Evolutionary conservation across 2,888 invertebrate genomes (phyloP), one percentile per base, ranked within the genome.

Genomic region (Euproctis similis): DNA sequence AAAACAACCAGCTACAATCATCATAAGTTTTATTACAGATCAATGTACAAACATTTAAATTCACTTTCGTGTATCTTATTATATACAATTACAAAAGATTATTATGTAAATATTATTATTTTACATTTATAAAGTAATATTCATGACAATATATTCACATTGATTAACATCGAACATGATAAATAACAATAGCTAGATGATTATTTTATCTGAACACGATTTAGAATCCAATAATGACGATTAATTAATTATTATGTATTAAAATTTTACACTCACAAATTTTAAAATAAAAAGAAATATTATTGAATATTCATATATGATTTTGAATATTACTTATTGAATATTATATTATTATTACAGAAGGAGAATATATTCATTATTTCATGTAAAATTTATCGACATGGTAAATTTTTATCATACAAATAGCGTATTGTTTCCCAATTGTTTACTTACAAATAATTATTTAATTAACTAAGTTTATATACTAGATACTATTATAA

Each of bases 341-440:
- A n/a, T n/a, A n/a, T n/a, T n/a, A n/a, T n/a, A n/a, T n/a, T n/a
- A n/a, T n/a, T n/a, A n/a, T n/a, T n/a, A n/a, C n/a, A n/a, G n/a
- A n/a, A n/a, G n/a, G 19, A 21, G 11, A 11, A 10, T 4, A 21
- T 8, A 12, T 39, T 14, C 28, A 34, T 42, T 19, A 33, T 42
- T 38, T 34, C 29, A 43, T 41, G 36, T 47, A 49, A 39, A 46
- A 48, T 53, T 63, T 60, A 68, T n/a, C 58, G 68, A 74, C 72
- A 72, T 71, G 71, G 64, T 74, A 74, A 54, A 59, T 52, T 52
- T 53, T 64, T 74, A 71, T 67, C 44, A 58, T 78, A 78, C 69
- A 78, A 70, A 63, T 76, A 82, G 82, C 82, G 82, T 55, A 74
- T 82, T 80, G 77, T 82, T 82, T 82, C 82, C 82, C 82, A 58